Evolutionary conservation across 2,888 invertebrate genomes (phyloP).

Genomic region (Ceriagrion tenellum): DNA sequence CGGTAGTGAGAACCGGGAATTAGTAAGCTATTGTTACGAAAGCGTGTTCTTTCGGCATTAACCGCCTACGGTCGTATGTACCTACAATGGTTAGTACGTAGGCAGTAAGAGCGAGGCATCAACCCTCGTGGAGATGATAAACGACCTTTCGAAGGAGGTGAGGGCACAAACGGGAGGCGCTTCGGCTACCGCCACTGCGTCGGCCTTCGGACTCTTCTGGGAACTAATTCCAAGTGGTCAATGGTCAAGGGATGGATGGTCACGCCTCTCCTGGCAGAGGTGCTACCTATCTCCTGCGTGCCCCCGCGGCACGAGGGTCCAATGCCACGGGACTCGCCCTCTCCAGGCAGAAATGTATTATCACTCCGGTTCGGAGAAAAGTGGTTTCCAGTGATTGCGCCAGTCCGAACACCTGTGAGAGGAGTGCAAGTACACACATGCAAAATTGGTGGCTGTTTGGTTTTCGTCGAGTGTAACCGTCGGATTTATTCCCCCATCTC

Average conservation of each 20-base stretch:
- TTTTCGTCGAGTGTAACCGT: not conserved
- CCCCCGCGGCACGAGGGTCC: not conserved
- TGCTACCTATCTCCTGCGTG: not conserved
- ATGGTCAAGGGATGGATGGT: constrained; percentile 17
- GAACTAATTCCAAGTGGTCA: constrained; percentile 32
- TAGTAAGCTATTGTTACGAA: no score
- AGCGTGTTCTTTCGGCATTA: no score
- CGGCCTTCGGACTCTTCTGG: constrained; percentile 1
- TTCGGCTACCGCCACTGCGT: no score
- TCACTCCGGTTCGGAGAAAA: not conserved
- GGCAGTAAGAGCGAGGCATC: no score
- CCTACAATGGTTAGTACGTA: no score
- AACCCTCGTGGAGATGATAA: not conserved
- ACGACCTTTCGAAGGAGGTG: not conserved
- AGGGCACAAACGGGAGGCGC: not conserved
- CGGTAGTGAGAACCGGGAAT: no score
- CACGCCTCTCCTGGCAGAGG: not conserved
- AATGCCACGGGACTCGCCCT: not conserved
- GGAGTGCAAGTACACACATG: not conserved
- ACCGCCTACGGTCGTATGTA: no score
- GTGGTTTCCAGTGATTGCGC: not conserved
- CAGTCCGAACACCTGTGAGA: not conserved
- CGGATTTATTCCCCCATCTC: not conserved
- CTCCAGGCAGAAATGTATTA: not conserved
- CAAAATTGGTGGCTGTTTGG: not conserved